These are phyloP conservation scores for Oryzias javanicus DNA, from an alignment of 2,113 vertebrate genomes.

Conservation along the genomic window DNA sequence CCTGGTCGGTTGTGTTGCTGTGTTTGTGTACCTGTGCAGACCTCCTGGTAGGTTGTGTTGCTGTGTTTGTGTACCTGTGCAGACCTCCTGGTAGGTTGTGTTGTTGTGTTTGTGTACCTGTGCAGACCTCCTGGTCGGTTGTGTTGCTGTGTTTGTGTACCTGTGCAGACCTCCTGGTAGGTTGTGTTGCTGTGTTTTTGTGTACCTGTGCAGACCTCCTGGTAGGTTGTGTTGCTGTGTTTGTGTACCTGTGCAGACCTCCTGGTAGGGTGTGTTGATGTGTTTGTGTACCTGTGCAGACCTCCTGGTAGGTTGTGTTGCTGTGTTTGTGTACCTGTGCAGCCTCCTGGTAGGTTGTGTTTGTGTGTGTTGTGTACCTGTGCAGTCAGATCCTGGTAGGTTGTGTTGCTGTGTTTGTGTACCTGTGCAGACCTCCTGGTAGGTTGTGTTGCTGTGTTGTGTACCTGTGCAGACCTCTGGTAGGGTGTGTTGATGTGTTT, in stretches of 20 bases:
- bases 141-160: constrained; percentile 70
- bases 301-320: constrained; percentile 2
- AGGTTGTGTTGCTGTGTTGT: not conserved
- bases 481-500: not conserved
- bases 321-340: constrained; percentile 79
- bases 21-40: constrained; percentile 12
- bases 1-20: not conserved
- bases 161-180: too few species aligned
- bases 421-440: too few species aligned
- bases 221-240: not conserved
- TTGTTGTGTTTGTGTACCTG: constrained; percentile 76
- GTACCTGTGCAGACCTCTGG: constrained; percentile 5
- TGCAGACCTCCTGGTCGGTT: constrained; percentile 86
- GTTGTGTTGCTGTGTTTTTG: too few species aligned
- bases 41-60: not conserved
- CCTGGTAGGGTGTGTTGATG: not conserved
- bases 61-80: not conserved
- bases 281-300: not conserved
- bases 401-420: too few species aligned
- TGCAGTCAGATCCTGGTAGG: too few species aligned
- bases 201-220: too few species aligned
- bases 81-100: not conserved
- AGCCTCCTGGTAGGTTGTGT: constrained; percentile 86
- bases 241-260: constrained; percentile 10
- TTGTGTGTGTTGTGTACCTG: too few species aligned